Base-by-base conservation (phyloP, 2,113 vertebrate species). In the Struthio camelus region DNA sequence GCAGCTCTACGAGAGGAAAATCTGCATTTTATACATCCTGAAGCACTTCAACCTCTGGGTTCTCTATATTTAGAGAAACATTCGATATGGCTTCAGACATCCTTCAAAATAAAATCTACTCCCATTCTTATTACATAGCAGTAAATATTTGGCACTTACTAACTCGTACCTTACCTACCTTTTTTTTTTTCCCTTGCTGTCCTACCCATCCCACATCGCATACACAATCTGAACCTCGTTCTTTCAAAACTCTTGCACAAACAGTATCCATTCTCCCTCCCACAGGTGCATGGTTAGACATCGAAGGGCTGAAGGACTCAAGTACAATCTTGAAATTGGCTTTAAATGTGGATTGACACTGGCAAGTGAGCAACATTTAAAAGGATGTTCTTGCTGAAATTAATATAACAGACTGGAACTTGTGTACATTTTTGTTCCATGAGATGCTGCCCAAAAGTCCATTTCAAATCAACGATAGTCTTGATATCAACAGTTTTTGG, bases 11-110 rank as follows among this genome's bases (percentile, higher is more conserved):
- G 70, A 61, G 96, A 89, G 77, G 89, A 96, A 97, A 97, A 91
- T 67, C 91, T 90, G 14, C 89, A 90, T 95, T 98, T 98, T 97
- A 97, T 94, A 93, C 80, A 38, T 87, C 96, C 94, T 94, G 94
- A 97, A 98, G 73, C 91, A 85, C 94, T 94, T 65, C 85, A 92
- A 85, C 91, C 65, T 80, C 93, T 75, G 80, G 80, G 71, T 80
- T 93, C 83, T 91, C 83, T 96, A 36, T 85, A 92, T 94, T 96
- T 96, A 96, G 61, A 71, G 79, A 90, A 96, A 48, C n/a, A 58
- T 59, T 11, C 19, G 6, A 61, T 6, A 44, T 6, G 54, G 83
- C 77, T 93, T 94, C 85, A 89, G 80, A 80, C 79, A 85, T 8
- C 67, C 72, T 96, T 87, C 80, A 86, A 95, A 96, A 80, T 87